phyloP scores from a whole-genome alignment of 2,797 vertebrate genomes.

The Catamblyrhynchus diadema region DNA sequence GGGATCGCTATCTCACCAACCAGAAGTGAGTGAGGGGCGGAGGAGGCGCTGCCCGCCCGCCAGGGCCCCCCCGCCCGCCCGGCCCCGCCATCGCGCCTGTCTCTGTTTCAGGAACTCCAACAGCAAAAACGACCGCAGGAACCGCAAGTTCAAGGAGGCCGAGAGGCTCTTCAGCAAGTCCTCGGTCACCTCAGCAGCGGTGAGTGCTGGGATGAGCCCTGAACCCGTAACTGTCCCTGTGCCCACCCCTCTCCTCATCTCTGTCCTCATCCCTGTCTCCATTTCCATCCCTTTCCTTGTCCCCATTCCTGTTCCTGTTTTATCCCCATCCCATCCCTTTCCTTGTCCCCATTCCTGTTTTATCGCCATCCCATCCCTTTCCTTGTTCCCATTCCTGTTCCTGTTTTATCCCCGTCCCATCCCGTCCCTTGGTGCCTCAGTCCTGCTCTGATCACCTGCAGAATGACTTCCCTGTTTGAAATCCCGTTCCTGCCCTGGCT shows the following conservation, averaged over 20 bases:
- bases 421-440: not conserved
- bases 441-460: rapidly evolving
- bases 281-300: not conserved
- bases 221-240: rapidly evolving
- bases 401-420: not conserved
- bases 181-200: slow-evolving; percentile 94
- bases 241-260: not conserved
- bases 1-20: slow-evolving; percentile 97
- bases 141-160: slow-evolving; percentile 96
- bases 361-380: not conserved
- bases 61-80: not conserved
- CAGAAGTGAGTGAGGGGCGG: slow-evolving; percentile 76
- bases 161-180: slow-evolving; percentile 98
- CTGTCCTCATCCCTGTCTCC: not conserved
- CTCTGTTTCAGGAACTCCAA: slow-evolving; percentile 88
- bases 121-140: slow-evolving; percentile 94
- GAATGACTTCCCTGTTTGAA: not conserved
- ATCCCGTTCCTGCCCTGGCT: rapidly evolving
- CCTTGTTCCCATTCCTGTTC: not conserved
- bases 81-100: not conserved
- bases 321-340: too few relatives aligned
- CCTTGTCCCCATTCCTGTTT: not conserved
- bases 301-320: not conserved
- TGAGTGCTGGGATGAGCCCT: slow-evolving; percentile 62
- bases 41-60: not conserved